A percentile compares a stretch with the other conserved stretches of the same genome.
Conservation (phyloP, 1,140 invertebrate genomes). For the Ostrea denselamellosa region DNA sequence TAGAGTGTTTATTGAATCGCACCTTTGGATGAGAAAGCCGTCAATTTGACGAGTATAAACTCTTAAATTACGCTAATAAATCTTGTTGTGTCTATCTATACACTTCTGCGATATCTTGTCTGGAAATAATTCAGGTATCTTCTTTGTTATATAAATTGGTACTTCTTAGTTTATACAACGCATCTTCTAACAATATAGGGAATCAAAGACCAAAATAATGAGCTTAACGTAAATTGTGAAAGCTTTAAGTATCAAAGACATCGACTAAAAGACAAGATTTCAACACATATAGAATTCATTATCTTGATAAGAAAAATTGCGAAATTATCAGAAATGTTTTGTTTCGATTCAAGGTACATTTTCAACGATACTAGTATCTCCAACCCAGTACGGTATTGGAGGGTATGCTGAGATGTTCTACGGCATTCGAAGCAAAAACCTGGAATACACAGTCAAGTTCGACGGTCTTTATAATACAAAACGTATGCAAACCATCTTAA, state of each 20-base stretch:
- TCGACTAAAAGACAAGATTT: neutral
- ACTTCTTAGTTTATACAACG: conserved; percentile 13
- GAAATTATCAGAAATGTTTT: neutral
- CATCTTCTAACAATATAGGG: neutral
- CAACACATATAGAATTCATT: neutral
- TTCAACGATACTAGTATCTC: conserved; percentile 26
- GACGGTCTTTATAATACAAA: conserved; percentile 45
- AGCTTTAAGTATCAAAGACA: neutral
- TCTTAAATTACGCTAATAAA: conserved; percentile 39
- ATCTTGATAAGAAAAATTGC: neutral
- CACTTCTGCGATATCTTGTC: conserved; percentile 1
- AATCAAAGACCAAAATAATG: conserved; percentile 15
- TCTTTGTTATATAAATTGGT: conserved; percentile 33
- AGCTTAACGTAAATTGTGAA: conserved; percentile 15
- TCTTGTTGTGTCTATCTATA: conserved; percentile 39
- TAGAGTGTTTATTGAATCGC: conserved; percentile 33
- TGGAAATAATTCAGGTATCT: neutral
- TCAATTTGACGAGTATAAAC: conserved; percentile 38
- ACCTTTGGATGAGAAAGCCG: conserved; percentile 38
- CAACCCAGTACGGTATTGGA: conserved; percentile 35
- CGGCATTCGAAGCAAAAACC: conserved; percentile 33
- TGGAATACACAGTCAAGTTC: conserved; percentile 33
- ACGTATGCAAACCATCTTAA: conserved; percentile 7
- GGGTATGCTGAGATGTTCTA: conserved; percentile 43
- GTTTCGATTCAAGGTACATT: conserved; percentile 35